Percentiles rank a stretch among this genome's conserved stretches.
Conservation (phyloP, 2,797 vertebrate species). For the Rhinogobio ventralis region DNA sequence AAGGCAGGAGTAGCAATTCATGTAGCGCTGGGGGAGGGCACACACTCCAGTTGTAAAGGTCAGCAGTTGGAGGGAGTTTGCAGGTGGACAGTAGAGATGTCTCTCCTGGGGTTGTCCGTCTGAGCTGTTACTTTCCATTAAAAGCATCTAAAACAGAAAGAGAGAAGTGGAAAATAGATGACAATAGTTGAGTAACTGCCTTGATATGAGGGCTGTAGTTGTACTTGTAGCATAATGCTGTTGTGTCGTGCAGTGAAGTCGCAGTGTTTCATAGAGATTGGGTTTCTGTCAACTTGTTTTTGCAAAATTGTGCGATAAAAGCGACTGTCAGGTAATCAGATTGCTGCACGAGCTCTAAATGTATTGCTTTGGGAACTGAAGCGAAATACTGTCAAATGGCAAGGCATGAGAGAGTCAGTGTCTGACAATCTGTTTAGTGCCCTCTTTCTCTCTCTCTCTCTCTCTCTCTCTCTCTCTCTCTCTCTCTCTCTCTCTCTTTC, state of each 20-base stretch:
- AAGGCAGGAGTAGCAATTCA: slow-evolving; percentile 50
- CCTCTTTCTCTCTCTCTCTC: slow-evolving; percentile 2
- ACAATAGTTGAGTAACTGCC: slow-evolving; percentile 1
- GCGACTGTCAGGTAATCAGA: slow-evolving; percentile 49
- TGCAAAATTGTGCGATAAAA: slow-evolving; percentile 53
- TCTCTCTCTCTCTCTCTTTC: not conserved
- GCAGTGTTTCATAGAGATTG: slow-evolving; percentile 35
- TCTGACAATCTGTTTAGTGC: slow-evolving; percentile 56
- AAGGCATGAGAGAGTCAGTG: slow-evolving; percentile 45
- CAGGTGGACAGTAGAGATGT: not conserved
- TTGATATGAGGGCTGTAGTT: slow-evolving; percentile 2
- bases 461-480: not conserved
- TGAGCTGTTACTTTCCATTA: slow-evolving; percentile 9
- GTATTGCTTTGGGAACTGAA: slow-evolving; percentile 50
- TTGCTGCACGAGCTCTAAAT: slow-evolving; percentile 32
- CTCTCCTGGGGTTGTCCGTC: slow-evolving; percentile 10
- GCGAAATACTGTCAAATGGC: slow-evolving; percentile 51
- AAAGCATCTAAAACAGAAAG: slow-evolving; percentile 10
- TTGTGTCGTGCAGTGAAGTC: not conserved
- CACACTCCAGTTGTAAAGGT: slow-evolving; percentile 49
- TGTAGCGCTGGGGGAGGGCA: slow-evolving; percentile 6
- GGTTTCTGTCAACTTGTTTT: slow-evolving; percentile 49
- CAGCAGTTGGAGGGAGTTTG: slow-evolving; percentile 20
- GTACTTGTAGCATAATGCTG: slow-evolving; percentile 37
- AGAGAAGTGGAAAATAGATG: not conserved